Evolutionary conservation across 2,113 vertebrate genomes (phyloP), one percentile per base, ranked within the genome.

Genomic region (Xiphias gladius): DNA sequence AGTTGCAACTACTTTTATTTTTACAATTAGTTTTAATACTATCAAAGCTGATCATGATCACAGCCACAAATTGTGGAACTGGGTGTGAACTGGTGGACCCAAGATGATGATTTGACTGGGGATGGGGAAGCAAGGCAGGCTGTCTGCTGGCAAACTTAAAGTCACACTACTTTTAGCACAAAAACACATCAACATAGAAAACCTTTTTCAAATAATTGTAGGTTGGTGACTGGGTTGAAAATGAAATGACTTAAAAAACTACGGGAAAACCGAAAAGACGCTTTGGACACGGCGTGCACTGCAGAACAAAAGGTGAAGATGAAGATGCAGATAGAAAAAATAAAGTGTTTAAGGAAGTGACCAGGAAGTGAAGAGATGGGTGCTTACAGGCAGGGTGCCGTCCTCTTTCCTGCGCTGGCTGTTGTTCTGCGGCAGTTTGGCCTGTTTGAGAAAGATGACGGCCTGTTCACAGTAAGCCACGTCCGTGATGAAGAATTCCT

Each of bases 381-480:
- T 22, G 30, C 96, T 97, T 92, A 98, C 97, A n/a, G 93, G 95
- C 67, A 97, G 90, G 1, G 85, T 79, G 6, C 94, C 92, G 1
- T 96, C 95, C 80, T 96, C 95, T 86, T 93, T 96, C 62, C 86
- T 67, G 46, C 92, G 90, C 30, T 92, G 90, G 67, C 89, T 91
- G 77, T 79, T 87, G 70, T 85, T 92, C 13, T 84, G 87, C 0
- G 93, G 85, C 22, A 93, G 88, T 77, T 92, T 94, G 0, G 95
- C 89, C 76, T 95, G 94, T 84, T 96, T 96, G 52, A 95, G 94
- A 69, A 96, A 92, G 32, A 96, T 93, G 78, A 91, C 95, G 0
- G 97, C 97, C 86, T 99, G 97, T 76, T 97, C 97, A 0, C 96
- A 97, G 92, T 97, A 98, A 48, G 97, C 96, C 77, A 96, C 84